Evolutionary conservation across 2,888 invertebrate species (phyloP).

Genomic region (Chrysodeixis includens): DNA sequence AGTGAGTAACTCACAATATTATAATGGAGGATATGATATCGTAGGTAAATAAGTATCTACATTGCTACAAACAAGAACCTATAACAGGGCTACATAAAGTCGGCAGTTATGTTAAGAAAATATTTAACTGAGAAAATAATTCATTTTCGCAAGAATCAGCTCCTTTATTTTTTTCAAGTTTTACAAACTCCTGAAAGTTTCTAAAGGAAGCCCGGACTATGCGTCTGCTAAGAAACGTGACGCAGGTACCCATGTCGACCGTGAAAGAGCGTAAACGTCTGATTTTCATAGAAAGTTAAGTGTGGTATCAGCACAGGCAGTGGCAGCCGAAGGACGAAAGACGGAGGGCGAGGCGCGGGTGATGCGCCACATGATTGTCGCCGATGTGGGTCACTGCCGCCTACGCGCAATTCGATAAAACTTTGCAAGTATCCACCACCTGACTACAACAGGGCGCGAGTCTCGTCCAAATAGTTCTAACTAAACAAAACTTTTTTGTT

Average conservation of each 20-base stretch:
- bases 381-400: constrained; percentile 87
- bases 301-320: constrained; percentile 53
- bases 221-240: not conserved
- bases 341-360: constrained; percentile 74
- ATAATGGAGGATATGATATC: not conserved
- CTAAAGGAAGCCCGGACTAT: not conserved
- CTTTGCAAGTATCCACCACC: constrained; percentile 76
- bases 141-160: not conserved
- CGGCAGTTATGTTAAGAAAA: not conserved
- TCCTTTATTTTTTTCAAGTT: not conserved
- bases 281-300: constrained; percentile 60
- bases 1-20: not conserved
- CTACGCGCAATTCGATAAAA: constrained; percentile 87
- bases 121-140: not conserved
- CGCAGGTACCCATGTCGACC: constrained; percentile 9
- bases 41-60: not conserved
- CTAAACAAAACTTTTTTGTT: constrained; percentile 35
- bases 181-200: not conserved
- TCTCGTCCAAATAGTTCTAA: constrained; percentile 25
- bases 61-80: not conserved
- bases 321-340: constrained; percentile 65
- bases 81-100: not conserved
- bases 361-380: constrained; percentile 75
- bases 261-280: constrained; percentile 29
- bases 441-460: constrained; percentile 58